These are phyloP conservation scores for Micronisus gabar DNA, from an alignment of 2,113 vertebrate genomes.

Conservation along the genomic window DNA sequence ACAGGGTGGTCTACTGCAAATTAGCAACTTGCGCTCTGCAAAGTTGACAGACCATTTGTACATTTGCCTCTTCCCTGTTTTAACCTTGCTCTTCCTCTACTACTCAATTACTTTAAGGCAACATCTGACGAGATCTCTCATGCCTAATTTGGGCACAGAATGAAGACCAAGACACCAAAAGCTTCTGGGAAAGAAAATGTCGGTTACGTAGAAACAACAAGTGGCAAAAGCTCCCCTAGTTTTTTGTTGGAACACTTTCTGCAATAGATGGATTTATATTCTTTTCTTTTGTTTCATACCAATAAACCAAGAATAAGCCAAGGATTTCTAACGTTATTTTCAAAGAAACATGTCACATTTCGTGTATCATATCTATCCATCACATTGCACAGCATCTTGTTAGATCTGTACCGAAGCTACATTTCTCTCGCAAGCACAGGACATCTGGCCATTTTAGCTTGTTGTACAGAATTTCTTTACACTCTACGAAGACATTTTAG, in stretches of 20 bases:
- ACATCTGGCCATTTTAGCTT: not conserved
- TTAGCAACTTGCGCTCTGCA: not conserved
- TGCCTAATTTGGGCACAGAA: not conserved
- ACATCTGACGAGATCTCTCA: not conserved
- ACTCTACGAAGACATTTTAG: not conserved
- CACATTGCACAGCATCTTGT: not conserved
- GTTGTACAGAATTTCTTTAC: not conserved
- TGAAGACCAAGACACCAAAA: not conserved
- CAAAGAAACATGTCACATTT: not conserved
- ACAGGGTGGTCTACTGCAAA: not conserved
- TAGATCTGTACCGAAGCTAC: not conserved
- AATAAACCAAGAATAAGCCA: not conserved
- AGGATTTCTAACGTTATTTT: not conserved
- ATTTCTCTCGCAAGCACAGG: fast-evolving
- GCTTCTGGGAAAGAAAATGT: not conserved
- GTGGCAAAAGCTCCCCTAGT: not conserved
- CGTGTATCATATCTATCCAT: not conserved
- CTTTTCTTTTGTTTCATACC: not conserved
- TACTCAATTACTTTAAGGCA: not conserved
- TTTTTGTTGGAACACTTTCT: not conserved
- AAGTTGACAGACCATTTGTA: not conserved
- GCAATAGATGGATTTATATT: not conserved
- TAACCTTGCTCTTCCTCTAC: not conserved
- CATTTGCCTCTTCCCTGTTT: not conserved
- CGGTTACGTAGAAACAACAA: not conserved